Conservation (phyloP, 1,140 invertebrate species). For the Drosophila virilis region DNA sequence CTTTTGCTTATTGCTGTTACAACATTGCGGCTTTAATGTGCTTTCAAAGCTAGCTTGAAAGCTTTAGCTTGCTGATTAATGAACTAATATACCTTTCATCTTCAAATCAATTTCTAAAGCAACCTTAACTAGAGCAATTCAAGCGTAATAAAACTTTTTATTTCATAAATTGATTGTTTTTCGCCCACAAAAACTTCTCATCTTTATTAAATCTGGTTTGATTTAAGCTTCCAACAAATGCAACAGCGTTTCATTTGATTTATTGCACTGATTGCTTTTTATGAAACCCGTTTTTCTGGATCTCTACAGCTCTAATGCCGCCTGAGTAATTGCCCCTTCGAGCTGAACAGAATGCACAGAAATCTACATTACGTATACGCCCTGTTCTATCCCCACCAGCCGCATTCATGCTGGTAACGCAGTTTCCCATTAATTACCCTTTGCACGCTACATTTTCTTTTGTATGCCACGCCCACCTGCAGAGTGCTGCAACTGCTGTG, state of each 20-base stretch:
- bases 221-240: no score
- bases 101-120: neutral
- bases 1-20: no score
- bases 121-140: no score
- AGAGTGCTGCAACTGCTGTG: slow-evolving; percentile 9
- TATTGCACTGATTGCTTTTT: slow-evolving; percentile 1
- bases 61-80: neutral
- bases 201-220: no score
- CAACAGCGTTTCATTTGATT: neutral
- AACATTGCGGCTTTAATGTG: neutral
- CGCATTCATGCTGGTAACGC: neutral
- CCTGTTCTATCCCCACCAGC: neutral
- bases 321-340: slow-evolving; percentile 10
- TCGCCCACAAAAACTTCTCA: no score
- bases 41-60: neutral
- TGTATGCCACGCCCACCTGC: no score
- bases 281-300: slow-evolving; percentile 13
- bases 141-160: no score
- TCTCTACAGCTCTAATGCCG: neutral
- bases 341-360: slow-evolving; percentile 10
- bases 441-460: slow-evolving; percentile 2
- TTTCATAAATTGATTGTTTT: no score
- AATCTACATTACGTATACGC: slow-evolving; percentile 33
- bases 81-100: no score
- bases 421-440: slow-evolving; percentile 2